Base-by-base conservation (phyloP, 2,888 invertebrate species). In the Clostera curtula region DNA sequence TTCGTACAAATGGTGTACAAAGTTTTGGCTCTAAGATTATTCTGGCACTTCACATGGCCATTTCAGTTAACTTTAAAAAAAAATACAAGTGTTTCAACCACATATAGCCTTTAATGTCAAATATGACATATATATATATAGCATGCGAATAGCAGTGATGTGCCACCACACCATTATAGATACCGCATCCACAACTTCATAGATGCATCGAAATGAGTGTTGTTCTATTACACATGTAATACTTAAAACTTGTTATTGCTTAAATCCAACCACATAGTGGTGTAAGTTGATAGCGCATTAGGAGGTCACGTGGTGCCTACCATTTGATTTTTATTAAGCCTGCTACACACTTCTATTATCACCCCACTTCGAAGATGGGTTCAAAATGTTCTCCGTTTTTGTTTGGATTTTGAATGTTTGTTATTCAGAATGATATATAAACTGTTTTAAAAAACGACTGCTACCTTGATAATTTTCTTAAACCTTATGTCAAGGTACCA, bases 201-300 rank as follows among this genome's bases (percentile, higher is more conserved):
- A 24, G 31, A 25, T 55, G 34, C 17, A 27, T 31, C 33, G 29
- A 43, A 47, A 46, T 46, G 43, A 45, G 45, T 61, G n/a, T n/a
- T n/a, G n/a, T 61, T 53, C 59, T 57, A 55, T 61, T 58, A 56
- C 49, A 49, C 57, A 58, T 54, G 40, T 43, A 40, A 34, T 42
- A n/a, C 44, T 40, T 43, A 49, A 50, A 56, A 61, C 61, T 55
- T 44, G 62, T 58, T 61, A 56, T 55, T 49, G 54, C 57, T 45
- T 49, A 45, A 40, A 40, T 43, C 48, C 43, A 36, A 36, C 49
- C 43, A 32, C 49, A 49, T 43, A 35, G 40, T 27, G 34, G 21
- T 35, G 41, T 43, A 49, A 23, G 23, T 23, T 15, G 23, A 41
- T 42, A 46, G 49, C 34, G 40, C 38, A 39, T 50, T 49, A 49